Evolutionary conservation across 2,797 vertebrate species (phyloP).

Genomic region (Squalus acanthias): DNA sequence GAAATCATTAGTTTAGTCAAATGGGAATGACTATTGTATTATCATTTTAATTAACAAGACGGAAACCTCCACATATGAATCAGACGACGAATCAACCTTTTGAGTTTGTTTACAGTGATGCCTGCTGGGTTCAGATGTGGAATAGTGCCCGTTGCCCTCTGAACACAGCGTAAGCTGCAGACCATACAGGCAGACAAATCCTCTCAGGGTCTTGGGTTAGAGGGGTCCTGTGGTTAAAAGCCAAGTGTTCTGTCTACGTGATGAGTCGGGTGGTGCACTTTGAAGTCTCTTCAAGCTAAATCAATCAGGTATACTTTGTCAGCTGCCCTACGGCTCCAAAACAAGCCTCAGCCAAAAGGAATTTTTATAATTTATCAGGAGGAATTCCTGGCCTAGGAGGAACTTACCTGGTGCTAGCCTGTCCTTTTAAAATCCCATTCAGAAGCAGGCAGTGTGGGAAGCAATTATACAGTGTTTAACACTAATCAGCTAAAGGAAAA

Average conservation of each 20-base stretch:
- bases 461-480: neutral
- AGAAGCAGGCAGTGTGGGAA: neutral
- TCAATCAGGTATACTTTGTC: constrained; percentile 45
- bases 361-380: constrained; percentile 41
- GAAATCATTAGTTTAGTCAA: neutral
- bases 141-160: neutral
- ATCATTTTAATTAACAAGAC: neutral
- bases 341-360: constrained; percentile 52
- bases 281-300: constrained; percentile 34
- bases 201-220: constrained; percentile 6
- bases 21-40: neutral
- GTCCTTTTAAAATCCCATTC: neutral
- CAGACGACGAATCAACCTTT: neutral
- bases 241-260: constrained; percentile 13
- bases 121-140: neutral
- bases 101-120: neutral
- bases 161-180: neutral
- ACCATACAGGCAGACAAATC: constrained; percentile 13
- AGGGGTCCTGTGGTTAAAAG: constrained; percentile 13
- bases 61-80: neutral
- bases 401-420: constrained; percentile 26
- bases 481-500: neutral
- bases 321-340: constrained; percentile 65
- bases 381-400: constrained; percentile 30
- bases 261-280: constrained; percentile 20